Evolutionary conservation across 2,113 vertebrate genomes (phyloP).

Genomic region (Merops nubicus): DNA sequence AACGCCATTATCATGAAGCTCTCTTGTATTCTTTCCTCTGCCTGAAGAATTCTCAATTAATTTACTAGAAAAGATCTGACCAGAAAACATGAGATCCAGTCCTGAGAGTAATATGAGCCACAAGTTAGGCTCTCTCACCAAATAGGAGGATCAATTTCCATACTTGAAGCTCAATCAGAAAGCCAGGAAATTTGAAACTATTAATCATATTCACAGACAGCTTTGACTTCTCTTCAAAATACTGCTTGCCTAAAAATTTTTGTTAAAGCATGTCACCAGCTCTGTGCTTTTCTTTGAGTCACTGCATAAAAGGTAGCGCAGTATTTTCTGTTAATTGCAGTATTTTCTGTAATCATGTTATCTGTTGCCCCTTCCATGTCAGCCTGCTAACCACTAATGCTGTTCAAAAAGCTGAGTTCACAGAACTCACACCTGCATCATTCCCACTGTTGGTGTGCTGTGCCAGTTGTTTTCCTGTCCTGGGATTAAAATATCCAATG

Average conservation of each 20-base stretch:
- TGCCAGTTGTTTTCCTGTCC: background rate
- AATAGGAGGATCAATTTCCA: accelerated
- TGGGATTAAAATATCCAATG: background rate
- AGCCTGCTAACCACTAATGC: background rate
- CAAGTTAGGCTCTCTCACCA: background rate
- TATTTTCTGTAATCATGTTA: background rate
- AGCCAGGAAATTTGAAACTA: background rate
- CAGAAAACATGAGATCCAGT: background rate
- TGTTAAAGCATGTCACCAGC: background rate
- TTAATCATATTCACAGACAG: background rate
- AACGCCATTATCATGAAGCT: background rate
- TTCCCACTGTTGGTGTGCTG: background rate
- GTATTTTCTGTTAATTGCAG: background rate
- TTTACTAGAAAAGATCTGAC: background rate
- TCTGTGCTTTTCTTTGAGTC: background rate
- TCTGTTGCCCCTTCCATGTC: background rate
- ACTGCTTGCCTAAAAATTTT: background rate
- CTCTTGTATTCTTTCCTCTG: background rate
- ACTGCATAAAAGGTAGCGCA: background rate
- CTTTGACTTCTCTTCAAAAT: background rate
- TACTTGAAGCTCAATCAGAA: background rate
- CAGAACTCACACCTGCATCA: slow-evolving; percentile 37
- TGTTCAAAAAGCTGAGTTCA: slow-evolving; percentile 31
- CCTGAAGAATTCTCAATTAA: background rate
- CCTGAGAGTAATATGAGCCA: background rate